phyloP scores from a whole-genome alignment of 2,113 vertebrate genomes.

The Tupaia tana region DNA sequence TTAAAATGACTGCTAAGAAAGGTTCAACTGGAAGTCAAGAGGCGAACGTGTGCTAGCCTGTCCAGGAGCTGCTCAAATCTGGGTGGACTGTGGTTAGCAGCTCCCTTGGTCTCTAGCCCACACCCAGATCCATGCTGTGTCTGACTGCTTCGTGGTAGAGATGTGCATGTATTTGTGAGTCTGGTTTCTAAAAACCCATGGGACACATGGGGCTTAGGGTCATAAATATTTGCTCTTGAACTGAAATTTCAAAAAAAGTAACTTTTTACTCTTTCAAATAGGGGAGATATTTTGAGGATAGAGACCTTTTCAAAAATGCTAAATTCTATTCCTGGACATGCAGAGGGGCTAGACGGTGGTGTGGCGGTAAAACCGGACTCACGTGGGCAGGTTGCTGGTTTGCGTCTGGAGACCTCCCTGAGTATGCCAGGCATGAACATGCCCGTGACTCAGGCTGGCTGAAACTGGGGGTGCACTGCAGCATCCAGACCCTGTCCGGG shows the following conservation, averaged over 20 bases:
- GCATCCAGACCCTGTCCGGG: too few relatives aligned
- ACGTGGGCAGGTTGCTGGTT: too few relatives aligned
- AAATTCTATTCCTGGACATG: neutral
- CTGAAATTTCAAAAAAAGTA: neutral
- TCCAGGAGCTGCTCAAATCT: neutral
- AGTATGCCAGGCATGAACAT: too few relatives aligned
- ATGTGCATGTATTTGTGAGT: too few relatives aligned
- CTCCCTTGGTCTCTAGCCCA: neutral
- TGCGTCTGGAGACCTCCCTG: too few relatives aligned
- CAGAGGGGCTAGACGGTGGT: neutral
- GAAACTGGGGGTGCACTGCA: too few relatives aligned
- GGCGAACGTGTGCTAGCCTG: neutral
- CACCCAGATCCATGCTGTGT: fast-evolving
- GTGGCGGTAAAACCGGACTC: too few relatives aligned
- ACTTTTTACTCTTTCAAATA: neutral
- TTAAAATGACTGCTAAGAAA: neutral
- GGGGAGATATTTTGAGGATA: neutral
- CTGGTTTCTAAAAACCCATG: neutral
- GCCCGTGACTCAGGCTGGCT: too few relatives aligned
- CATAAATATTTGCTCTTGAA: neutral
- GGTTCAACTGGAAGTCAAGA: neutral
- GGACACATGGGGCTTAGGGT: neutral
- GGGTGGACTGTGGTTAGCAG: neutral
- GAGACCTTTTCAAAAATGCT: neutral
- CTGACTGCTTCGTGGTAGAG: neutral